Conservation (phyloP, 2,113 vertebrate genomes). For the Polypterus bichir region DNA sequence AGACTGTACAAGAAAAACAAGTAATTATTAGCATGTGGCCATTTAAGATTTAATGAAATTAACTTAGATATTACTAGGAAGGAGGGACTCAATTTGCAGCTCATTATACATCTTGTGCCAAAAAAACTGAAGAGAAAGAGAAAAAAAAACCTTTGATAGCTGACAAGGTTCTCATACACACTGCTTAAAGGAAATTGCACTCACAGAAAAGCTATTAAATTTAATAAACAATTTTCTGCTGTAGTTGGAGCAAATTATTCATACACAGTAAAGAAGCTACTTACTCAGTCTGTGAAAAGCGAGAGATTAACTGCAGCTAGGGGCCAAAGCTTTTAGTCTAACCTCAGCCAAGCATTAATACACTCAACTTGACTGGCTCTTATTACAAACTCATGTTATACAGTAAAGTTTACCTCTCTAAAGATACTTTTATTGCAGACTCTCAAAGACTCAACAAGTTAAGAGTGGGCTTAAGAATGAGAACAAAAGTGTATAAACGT, state of each 20-base stretch:
- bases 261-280: constrained; percentile 1
- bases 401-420: no score
- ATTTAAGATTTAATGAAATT: constrained; percentile 8
- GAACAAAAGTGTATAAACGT: no score
- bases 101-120: constrained; percentile 6
- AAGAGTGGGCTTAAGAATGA: no score
- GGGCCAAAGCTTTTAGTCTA: constrained; percentile 4
- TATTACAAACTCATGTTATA: no score
- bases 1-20: not conserved
- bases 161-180: constrained; percentile 7
- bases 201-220: constrained; percentile 10
- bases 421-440: no score
- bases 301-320: not conserved
- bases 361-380: no score
- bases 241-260: not conserved
- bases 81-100: constrained; percentile 3
- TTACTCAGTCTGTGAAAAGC: not conserved
- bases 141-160: constrained; percentile 2
- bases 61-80: not conserved
- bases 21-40: constrained; percentile 3
- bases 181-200: constrained; percentile 13
- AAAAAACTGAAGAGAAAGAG: not conserved
- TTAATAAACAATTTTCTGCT: constrained; percentile 5
- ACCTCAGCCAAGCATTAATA: not conserved
- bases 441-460: no score